Conservation (phyloP, 2,797 vertebrate species). For the Pelobates cultripes region DNA sequence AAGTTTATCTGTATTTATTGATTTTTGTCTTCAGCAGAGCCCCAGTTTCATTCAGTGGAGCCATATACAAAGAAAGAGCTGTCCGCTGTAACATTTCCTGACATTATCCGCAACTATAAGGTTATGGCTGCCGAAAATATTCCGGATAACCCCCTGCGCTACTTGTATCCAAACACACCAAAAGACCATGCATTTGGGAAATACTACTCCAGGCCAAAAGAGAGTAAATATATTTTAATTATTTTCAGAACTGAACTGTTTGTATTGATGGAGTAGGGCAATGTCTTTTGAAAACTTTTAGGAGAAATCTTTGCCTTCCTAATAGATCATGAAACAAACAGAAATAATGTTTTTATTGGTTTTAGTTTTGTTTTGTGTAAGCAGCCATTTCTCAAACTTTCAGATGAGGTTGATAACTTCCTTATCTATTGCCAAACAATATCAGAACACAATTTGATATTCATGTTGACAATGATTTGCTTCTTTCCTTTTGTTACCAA, state of each 20-base stretch:
- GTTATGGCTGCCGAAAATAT: conserved; percentile 97
- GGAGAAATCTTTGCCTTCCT: too few relatives aligned
- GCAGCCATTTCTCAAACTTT: too few relatives aligned
- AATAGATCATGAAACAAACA: too few relatives aligned
- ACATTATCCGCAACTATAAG: conserved; percentile 96
- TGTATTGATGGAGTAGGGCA: too few relatives aligned
- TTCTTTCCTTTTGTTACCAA: too few relatives aligned
- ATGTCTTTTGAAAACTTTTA: too few relatives aligned
- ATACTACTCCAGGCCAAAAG: conserved; percentile 90
- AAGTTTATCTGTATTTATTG: background rate
- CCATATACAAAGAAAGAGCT: conserved; percentile 96
- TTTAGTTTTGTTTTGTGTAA: too few relatives aligned
- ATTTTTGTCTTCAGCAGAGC: conserved; percentile 72
- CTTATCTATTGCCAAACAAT: too few relatives aligned
- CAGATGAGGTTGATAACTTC: too few relatives aligned
- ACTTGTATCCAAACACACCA: conserved; percentile 84
- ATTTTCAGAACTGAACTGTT: background rate
- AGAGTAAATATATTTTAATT: conserved; percentile 71
- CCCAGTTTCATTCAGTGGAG: conserved; percentile 88
- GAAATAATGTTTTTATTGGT: too few relatives aligned
- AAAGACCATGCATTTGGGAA: conserved; percentile 95
- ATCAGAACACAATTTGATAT: too few relatives aligned
- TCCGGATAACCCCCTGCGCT: conserved; percentile 92
- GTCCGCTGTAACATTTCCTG: conserved; percentile 87
- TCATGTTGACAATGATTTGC: too few relatives aligned